Evolutionary conservation across 2,797 vertebrate species (phyloP), one percentile per base, ranked within the genome.

Genomic region (Eidolon dupreanum): DNA sequence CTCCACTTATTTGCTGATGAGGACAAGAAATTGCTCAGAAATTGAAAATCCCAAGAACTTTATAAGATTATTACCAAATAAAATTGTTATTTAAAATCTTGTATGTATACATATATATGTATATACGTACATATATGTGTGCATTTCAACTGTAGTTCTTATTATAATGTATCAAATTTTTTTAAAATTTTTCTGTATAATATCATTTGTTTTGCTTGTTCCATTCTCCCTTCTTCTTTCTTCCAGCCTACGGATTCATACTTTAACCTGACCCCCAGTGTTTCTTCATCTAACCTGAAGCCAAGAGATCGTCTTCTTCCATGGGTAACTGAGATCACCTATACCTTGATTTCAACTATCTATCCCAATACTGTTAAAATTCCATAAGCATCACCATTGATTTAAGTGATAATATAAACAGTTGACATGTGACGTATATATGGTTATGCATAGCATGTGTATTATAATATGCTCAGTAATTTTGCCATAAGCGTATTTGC

Each of bases 21-120:
- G 51, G 43, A 41, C 74, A 84, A 92, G 51, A 33, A 33, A 33
- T 33, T 71, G 36, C 33, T 92, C 41, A 81, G 28, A 90, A 85
- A 31, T 71, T 79, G 61, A 43, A 79, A 83, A 8, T 68, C 33
- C 4, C 71, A 86, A 89, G 20, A 16, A 33, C 31, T 81, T 65
- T 12, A 12, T 84, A 85, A 77, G 43, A 46, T 43, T 36, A 82
- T 87, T 86, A 77, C 87, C 75, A 93, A 90, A 66, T 74, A 84
- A 86, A 97, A 68, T 12, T 57, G 28, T 43, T 83, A 89, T 8
- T 89, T 82, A 68, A 85, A 84, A 81, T 57, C 10, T 57, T 33
- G 1, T 26, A 41, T 43, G 12, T 79, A 8, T 68, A 16, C 8
- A 11, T 61, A 19, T 19, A 15, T 59, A 12, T 87, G 4, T 43